Percentiles rank a stretch among this genome's conserved stretches.
phyloP scores from a whole-genome alignment of 2,113 vertebrate genomes.

The Syrmaticus mikado region DNA sequence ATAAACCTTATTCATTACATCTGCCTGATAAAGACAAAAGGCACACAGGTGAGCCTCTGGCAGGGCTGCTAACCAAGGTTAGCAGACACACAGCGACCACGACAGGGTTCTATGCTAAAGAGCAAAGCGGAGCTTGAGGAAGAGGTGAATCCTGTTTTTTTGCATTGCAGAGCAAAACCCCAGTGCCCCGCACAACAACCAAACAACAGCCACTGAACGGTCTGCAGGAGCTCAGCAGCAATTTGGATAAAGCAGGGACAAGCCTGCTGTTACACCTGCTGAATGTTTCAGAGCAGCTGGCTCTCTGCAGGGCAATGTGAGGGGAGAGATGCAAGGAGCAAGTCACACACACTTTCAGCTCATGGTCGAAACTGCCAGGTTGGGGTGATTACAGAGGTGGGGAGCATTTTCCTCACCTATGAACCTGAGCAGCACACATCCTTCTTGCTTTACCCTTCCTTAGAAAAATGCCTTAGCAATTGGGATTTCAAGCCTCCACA shows the following conservation, averaged over 20 bases:
- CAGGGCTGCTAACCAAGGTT: neutral
- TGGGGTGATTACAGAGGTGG: neutral
- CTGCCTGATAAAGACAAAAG: neutral
- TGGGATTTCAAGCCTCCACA: neutral
- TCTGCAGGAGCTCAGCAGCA: neutral
- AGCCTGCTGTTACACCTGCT: accelerated
- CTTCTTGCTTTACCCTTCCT: neutral
- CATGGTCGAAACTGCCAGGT: neutral
- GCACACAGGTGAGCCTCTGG: neutral
- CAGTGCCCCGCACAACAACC: neutral
- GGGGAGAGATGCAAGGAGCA: neutral
- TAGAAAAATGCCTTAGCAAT: neutral
- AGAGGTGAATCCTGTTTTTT: neutral
- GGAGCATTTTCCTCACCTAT: neutral
- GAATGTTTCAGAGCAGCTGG: neutral
- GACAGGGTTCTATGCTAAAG: neutral
- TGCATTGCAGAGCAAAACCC: neutral
- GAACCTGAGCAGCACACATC: neutral
- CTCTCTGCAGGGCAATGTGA: neutral
- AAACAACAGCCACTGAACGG: neutral
- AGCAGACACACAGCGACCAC: neutral
- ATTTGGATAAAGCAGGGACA: neutral
- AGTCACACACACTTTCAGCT: neutral
- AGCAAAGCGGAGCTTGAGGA: neutral
- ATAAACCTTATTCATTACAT: neutral